Base-by-base conservation (phyloP, 2,888 invertebrate genomes). In the Silvanus unidentatus region DNA sequence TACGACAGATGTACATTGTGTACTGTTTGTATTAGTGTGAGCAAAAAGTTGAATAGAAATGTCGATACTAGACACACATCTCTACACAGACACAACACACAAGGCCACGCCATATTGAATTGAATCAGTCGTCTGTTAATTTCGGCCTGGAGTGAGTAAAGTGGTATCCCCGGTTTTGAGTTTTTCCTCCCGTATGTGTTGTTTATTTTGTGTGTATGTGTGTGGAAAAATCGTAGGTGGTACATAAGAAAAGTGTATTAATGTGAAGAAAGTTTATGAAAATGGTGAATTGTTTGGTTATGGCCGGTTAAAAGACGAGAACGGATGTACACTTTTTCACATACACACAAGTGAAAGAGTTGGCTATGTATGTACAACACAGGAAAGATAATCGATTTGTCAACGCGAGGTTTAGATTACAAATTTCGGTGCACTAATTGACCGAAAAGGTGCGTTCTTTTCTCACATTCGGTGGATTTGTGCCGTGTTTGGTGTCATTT, bases 101-200 rank as follows among this genome's bases (percentile, higher is more conserved):
- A 74, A 75, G 75, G 74, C 72, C 75, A 69, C 73, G 75, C 77
- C 77, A 77, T 78, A 75, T 73, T 73, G 73, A 72, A 73, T 76
- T 75, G 76, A 75, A 76, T 75, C 76, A 75, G 75, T 75, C 66
- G 69, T 70, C 67, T 75, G 74, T 76, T 75, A 75, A 75, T 76
- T 76, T 75, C 72, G 73, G 73, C 70, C 67, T 69, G 72, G 69
- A 70, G 72, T 63, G 64, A 70, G 72, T 63, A 63, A 66, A 64
- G 64, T 66, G 58, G 53, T 58, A 50, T 54, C 53, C 60, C 60
- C 60, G 59, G 62, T 66, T 64, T 65, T 63, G 59, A 58, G 59
- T 54, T 58, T 63, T 62, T 63, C n/a, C n/a, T 56, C 45, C 42
- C 15, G 35, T 22, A 42, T 28, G 11, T 39, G 41, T 44, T 41